A percentile compares a stretch with the other conserved stretches of the same genome.
Evolutionary conservation across 2,888 invertebrate genomes (phyloP).

Genomic region (Acleris literana): DNA sequence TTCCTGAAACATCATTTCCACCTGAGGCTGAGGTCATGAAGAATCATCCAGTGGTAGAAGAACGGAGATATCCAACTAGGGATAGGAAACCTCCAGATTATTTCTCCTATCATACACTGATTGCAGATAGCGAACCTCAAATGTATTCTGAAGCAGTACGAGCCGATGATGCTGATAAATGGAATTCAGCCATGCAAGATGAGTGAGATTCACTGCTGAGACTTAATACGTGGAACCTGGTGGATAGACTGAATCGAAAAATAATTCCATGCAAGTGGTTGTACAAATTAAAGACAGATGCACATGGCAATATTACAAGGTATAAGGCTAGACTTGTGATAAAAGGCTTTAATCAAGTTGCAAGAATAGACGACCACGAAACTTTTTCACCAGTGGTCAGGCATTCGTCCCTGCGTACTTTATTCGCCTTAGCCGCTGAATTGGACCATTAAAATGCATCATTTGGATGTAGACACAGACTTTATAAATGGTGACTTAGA

Average conservation of each 20-base stretch:
- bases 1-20: neutral
- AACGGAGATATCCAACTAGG: neutral
- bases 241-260: conserved; percentile 4
- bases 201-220: neutral
- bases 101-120: neutral
- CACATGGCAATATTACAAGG: neutral
- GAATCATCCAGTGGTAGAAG: neutral
- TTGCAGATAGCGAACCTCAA: neutral
- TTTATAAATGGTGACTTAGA: too few relatives aligned
- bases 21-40: neutral
- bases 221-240: conserved; percentile 15
- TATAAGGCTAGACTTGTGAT: conserved; percentile 11
- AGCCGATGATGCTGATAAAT: conserved; percentile 1
- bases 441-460: conserved; percentile 1
- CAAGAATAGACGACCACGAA: conserved; percentile 13
- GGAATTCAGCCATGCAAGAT: neutral
- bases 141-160: neutral
- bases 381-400: conserved; percentile 9
- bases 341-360: conserved; percentile 18
- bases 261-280: conserved; percentile 19
- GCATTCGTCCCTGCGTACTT: conserved; percentile 12
- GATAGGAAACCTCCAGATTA: conserved; percentile 3
- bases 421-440: conserved; percentile 22
- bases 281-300: conserved; percentile 3
- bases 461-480: conserved; percentile 14